Conservation (phyloP, 2,888 invertebrate species). For the Vannuccia rotundouncinata region DNA sequence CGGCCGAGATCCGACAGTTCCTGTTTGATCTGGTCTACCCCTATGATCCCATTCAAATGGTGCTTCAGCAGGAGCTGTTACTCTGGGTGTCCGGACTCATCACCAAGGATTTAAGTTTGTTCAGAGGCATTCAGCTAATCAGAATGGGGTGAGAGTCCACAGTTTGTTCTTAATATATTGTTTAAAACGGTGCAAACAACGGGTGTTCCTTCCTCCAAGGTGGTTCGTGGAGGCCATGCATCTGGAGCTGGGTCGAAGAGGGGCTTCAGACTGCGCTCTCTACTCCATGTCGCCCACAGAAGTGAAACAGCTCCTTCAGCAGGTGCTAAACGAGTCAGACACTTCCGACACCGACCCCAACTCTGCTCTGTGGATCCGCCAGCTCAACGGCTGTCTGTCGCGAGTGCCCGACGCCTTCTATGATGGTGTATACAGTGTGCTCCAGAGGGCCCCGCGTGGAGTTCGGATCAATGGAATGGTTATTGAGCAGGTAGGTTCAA, state of each 20-base stretch:
- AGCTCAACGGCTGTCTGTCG: conserved; percentile 88
- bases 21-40: conserved; percentile 66
- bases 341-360: conserved; percentile 40
- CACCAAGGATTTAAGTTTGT: conserved; percentile 83
- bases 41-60: conserved; percentile 82
- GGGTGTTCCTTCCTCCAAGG: neutral
- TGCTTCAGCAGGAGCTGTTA: conserved; percentile 84
- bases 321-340: conserved; percentile 60
- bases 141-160: conserved; percentile 61
- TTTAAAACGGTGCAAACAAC: neutral
- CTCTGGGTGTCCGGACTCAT: conserved; percentile 87
- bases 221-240: conserved; percentile 59
- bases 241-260: conserved; percentile 50
- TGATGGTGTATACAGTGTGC: conserved; percentile 77
- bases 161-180: neutral
- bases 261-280: conserved; percentile 57
- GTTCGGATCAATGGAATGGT: conserved; percentile 59
- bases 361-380: conserved; percentile 74
- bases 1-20: conserved; percentile 82
- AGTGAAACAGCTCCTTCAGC: conserved; percentile 72
- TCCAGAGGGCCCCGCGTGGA: conserved; percentile 78
- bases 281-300: conserved; percentile 81
- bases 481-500: conserved; percentile 25
- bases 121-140: conserved; percentile 82
- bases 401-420: conserved; percentile 90